phyloP scores from a whole-genome alignment of 2,797 vertebrate genomes.

The Thamnophis elegans region DNA sequence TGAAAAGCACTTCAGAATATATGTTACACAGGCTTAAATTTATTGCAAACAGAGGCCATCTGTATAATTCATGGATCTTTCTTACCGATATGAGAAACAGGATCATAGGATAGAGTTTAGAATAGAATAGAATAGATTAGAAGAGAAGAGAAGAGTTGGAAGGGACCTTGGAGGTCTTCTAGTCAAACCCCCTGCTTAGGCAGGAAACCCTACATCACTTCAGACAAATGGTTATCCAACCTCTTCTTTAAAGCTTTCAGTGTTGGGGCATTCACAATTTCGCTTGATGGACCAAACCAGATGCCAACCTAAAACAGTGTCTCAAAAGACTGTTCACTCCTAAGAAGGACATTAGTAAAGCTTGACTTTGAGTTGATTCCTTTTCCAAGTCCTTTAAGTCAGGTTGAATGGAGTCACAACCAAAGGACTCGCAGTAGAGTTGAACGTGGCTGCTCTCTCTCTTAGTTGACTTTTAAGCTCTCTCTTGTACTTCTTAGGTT shows the following conservation, averaged over 20 bases:
- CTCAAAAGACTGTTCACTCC: too few relatives aligned
- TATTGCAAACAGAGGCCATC: neutral
- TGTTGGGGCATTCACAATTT: too few relatives aligned
- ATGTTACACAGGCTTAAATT: neutral
- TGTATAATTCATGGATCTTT: neutral
- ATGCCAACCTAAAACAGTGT: neutral
- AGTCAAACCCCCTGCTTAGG: too few relatives aligned
- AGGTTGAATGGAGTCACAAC: neutral
- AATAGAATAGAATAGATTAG: too few relatives aligned
- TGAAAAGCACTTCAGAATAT: constrained; percentile 2
- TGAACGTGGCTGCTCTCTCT: neutral
- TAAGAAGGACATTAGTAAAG: neutral
- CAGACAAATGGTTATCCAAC: too few relatives aligned
- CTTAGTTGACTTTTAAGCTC: neutral
- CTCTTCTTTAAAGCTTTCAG: too few relatives aligned
- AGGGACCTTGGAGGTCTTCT: too few relatives aligned
- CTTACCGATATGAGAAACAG: neutral
- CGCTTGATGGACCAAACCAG: neutral
- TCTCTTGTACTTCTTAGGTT: neutral
- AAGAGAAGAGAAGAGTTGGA: too few relatives aligned
- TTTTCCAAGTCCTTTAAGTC: neutral
- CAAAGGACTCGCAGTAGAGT: too few relatives aligned
- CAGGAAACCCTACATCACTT: too few relatives aligned
- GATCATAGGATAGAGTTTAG: neutral
- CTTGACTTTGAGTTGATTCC: neutral